Percentiles rank a stretch among this genome's conserved stretches.
These are phyloP conservation scores for Heptranchias perlo DNA, from an alignment of 2,113 vertebrate species.

Conservation along the genomic window DNA sequence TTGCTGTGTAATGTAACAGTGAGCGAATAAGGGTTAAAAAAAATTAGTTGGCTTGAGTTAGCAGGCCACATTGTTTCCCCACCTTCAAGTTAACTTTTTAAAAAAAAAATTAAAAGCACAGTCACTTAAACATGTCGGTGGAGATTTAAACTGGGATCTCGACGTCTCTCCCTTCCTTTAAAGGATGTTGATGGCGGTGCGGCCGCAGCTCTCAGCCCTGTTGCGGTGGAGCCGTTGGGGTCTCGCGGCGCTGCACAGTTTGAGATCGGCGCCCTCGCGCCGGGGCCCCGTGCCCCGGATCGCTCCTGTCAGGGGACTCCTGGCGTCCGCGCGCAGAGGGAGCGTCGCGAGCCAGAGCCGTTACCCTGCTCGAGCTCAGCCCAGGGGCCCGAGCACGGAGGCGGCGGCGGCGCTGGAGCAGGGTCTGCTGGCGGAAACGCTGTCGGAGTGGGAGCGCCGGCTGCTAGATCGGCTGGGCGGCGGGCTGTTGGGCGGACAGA, in stretches of 20 bases:
- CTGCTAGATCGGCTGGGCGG: constrained; percentile 69
- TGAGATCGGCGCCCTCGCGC: background rate
- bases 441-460: constrained; percentile 71
- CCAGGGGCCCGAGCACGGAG: background rate
- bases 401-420: background rate
- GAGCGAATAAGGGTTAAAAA: background rate
- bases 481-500: constrained; percentile 74
- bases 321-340: background rate
- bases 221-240: background rate
- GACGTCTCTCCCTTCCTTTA: background rate
- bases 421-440: constrained; percentile 47
- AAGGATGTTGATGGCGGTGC: background rate
- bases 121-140: background rate
- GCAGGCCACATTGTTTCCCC: background rate
- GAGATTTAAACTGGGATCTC: background rate
- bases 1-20: background rate
- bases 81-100: background rate
- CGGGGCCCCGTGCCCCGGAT: background rate
- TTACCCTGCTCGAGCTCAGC: background rate
- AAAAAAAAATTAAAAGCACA: background rate
- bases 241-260: background rate
- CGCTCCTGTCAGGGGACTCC: background rate
- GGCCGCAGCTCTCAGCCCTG: background rate
- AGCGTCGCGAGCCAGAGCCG: background rate
- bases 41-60: background rate